Percentiles rank a stretch among this genome's conserved stretches.
phyloP scores from a whole-genome alignment of 2,797 vertebrate species.

The Malacoraja senta region DNA sequence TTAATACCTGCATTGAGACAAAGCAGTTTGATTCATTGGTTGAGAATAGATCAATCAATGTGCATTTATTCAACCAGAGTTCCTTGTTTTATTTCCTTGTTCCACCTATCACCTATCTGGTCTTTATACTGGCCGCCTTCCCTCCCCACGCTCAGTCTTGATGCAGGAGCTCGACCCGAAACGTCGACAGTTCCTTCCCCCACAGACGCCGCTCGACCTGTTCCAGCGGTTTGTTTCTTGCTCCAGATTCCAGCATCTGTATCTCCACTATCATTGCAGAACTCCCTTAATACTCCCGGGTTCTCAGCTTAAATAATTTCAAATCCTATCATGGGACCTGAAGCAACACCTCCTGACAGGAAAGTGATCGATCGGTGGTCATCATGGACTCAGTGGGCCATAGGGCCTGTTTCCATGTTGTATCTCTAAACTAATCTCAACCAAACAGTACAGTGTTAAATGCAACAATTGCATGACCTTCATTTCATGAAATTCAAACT shows the following conservation, averaged over 20 bases:
- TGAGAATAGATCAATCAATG: not conserved
- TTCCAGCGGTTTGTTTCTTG: too few species aligned
- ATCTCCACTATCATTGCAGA: not conserved
- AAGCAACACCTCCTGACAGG: not conserved
- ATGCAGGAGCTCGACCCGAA: too few species aligned
- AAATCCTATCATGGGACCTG: not conserved
- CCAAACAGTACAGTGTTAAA: not conserved
- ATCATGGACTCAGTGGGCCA: too few species aligned
- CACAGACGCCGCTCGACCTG: too few species aligned
- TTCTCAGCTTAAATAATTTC: not conserved
- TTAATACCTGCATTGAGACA: not conserved
- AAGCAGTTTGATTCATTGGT: slow-evolving; percentile 5
- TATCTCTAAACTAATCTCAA: too few species aligned
- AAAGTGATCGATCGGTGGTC: not conserved
- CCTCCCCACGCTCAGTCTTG: too few species aligned
- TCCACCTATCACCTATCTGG: too few species aligned
- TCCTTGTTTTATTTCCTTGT: not conserved
- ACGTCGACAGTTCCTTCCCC: too few species aligned
- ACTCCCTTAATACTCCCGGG: not conserved
- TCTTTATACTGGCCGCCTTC: too few species aligned
- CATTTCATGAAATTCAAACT: not conserved
- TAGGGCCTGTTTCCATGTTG: too few species aligned
- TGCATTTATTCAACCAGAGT: not conserved
- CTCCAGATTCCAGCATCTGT: too few species aligned
- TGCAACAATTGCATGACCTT: not conserved